These are phyloP conservation scores for Syrista parreyssii DNA, from an alignment of 2,888 invertebrate species.

Conservation along the genomic window DNA sequence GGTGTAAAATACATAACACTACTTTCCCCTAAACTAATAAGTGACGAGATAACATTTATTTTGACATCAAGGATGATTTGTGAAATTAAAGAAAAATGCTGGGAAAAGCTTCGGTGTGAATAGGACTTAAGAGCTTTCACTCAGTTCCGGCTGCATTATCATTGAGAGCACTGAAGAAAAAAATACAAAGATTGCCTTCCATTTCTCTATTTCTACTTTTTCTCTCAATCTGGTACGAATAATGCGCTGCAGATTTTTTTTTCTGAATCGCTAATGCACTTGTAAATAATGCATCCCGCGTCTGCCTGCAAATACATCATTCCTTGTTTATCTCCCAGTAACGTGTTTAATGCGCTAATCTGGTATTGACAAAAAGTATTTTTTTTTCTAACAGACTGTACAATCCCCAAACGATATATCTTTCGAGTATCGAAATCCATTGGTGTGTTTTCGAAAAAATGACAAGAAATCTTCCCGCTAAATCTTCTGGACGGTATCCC, in stretches of 20 bases:
- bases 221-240: background rate
- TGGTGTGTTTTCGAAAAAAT: background rate
- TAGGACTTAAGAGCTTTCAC: background rate
- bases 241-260: background rate
- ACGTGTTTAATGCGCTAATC: background rate
- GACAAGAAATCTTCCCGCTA: background rate
- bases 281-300: constrained; percentile 41
- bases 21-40: too few species aligned
- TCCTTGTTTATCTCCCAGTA: background rate
- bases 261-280: constrained; percentile 26
- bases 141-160: background rate
- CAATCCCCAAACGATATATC: background rate
- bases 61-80: background rate
- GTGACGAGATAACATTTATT: background rate
- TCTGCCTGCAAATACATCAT: background rate
- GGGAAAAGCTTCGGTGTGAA: background rate
- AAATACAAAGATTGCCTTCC: background rate
- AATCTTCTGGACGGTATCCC: background rate
- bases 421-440: background rate
- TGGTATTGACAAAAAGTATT: background rate
- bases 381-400: background rate
- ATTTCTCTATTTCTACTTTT: background rate
- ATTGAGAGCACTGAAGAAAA: background rate
- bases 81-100: background rate
- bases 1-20: too few species aligned